Conservation (phyloP, 2,113 vertebrate genomes). For the Eulemur macaco region DNA sequence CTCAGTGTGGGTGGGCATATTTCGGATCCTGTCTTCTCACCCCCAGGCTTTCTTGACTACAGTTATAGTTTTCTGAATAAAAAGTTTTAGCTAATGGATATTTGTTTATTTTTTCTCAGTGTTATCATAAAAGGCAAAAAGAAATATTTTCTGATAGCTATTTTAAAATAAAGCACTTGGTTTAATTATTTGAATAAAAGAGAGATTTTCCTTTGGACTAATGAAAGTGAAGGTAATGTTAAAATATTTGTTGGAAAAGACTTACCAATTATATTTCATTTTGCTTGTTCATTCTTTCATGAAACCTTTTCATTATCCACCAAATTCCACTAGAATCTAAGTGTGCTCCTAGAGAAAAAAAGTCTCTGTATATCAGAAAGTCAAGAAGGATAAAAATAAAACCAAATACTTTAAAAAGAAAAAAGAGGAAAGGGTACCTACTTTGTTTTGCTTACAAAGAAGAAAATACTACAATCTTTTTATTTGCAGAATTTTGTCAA, state of each 20-base stretch:
- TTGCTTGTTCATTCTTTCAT: not conserved
- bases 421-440: not conserved
- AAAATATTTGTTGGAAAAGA: slow-evolving; percentile 2
- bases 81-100: not conserved
- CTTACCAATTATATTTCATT: not conserved
- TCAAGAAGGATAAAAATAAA: not conserved
- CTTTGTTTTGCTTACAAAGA: not conserved
- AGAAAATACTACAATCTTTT: not conserved
- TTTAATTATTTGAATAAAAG: not conserved
- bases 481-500: not conserved
- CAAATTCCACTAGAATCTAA: not conserved
- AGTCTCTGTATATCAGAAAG: not conserved
- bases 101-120: not conserved
- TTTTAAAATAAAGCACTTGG: not conserved
- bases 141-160: not conserved
- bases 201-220: not conserved
- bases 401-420: not conserved
- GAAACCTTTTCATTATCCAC: not conserved
- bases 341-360: not conserved
- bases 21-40: not conserved
- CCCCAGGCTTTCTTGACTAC: not conserved
- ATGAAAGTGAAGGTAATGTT: not conserved
- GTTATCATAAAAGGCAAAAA: not conserved
- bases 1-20: rapidly evolving
- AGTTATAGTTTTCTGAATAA: not conserved